These are phyloP conservation scores for Dicrurus megarhynchus DNA, from an alignment of 2,113 vertebrate genomes.

Conservation along the genomic window DNA sequence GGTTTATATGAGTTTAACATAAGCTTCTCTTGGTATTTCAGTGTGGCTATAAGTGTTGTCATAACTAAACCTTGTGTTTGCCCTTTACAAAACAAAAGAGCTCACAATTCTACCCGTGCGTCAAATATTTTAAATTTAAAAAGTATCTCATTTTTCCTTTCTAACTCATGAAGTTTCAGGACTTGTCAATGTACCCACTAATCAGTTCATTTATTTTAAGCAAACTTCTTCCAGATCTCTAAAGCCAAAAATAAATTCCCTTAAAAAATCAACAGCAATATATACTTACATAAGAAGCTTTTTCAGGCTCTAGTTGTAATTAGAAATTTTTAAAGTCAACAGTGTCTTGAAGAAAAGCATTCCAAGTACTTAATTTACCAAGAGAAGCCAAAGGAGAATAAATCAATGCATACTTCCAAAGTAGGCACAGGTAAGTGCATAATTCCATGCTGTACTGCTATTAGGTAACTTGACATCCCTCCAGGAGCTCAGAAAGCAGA, in stretches of 20 bases:
- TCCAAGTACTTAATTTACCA: neutral
- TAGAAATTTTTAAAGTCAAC: neutral
- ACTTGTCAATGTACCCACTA: neutral
- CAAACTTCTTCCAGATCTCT: neutral
- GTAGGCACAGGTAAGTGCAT: neutral
- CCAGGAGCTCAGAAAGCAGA: neutral
- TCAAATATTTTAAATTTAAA: neutral
- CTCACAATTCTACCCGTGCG: neutral
- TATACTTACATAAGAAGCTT: neutral
- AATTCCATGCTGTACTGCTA: neutral
- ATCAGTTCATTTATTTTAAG: constrained; percentile 14
- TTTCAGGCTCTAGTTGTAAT: neutral
- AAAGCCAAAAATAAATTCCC: neutral
- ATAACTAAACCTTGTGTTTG: neutral
- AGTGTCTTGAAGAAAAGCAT: neutral
- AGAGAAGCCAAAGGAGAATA: neutral
- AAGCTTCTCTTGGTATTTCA: neutral
- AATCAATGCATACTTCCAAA: neutral
- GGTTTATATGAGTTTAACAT: neutral
- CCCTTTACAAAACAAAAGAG: neutral
- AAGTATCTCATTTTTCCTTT: neutral
- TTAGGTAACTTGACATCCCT: neutral
- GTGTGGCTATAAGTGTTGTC: neutral
- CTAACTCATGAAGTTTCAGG: neutral
- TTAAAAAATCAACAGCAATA: neutral